These are phyloP conservation scores for Zaprionus davidi DNA, from an alignment of 1,140 invertebrate species.

Conservation along the genomic window DNA sequence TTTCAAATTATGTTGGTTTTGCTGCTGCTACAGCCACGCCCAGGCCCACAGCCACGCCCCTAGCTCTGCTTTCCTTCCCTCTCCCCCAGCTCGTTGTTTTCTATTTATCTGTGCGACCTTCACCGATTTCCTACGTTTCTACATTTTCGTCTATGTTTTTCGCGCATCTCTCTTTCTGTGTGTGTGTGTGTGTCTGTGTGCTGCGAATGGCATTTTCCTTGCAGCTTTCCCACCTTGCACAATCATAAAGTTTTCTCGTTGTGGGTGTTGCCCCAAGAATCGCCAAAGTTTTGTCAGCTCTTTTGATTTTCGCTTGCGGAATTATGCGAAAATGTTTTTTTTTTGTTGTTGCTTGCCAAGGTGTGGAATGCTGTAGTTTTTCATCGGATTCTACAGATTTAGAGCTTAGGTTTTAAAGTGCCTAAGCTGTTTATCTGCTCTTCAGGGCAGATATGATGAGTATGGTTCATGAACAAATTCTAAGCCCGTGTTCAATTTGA, in stretches of 20 bases:
- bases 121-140: constrained; percentile 34
- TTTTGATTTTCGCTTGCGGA: constrained; percentile 19
- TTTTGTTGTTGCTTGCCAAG: neutral
- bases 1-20: constrained; percentile 78
- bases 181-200: neutral
- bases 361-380: neutral
- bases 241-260: constrained; percentile 22
- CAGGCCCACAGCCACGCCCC: constrained; percentile 7
- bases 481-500: too few species aligned
- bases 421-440: neutral
- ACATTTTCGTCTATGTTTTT: constrained; percentile 17
- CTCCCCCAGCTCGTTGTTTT: constrained; percentile 29
- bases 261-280: constrained; percentile 28
- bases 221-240: constrained; percentile 12
- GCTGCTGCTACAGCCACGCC: constrained; percentile 22
- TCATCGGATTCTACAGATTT: neutral
- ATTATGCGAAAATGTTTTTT: constrained; percentile 21
- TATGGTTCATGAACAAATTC: too few species aligned
- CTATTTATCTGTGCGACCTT: constrained; percentile 51
- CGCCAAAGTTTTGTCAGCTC: constrained; percentile 20
- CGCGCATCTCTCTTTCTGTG: neutral
- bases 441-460: neutral
- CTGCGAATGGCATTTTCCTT: constrained; percentile 12
- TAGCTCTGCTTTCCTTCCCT: neutral
- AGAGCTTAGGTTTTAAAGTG: neutral